Percentiles rank a stretch among this genome's conserved stretches.
phyloP scores from a whole-genome alignment of 2,888 invertebrate species.

The Syrphus vitripennis region DNA sequence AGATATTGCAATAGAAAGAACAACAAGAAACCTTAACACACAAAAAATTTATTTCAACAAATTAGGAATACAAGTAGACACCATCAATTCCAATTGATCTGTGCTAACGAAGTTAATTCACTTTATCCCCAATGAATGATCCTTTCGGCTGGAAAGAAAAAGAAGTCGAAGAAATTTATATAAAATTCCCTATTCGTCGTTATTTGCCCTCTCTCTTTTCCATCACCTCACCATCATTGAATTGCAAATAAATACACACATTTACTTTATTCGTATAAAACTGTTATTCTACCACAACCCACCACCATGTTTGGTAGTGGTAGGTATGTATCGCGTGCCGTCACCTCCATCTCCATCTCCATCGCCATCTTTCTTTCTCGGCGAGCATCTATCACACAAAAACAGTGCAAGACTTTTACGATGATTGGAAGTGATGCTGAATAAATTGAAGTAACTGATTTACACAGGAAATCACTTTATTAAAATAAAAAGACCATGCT shows the following conservation, averaged over 20 bases:
- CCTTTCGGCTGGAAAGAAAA: conserved; percentile 46
- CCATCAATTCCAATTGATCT: conserved; percentile 69
- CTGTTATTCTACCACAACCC: conserved; percentile 2
- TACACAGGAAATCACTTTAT: conserved; percentile 71
- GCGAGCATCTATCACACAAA: neutral
- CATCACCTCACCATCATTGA: conserved; percentile 38
- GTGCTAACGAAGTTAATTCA: conserved; percentile 65
- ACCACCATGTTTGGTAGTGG: too few relatives aligned
- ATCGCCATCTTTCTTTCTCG: neutral
- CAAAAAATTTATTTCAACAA: conserved; percentile 19
- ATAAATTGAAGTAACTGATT: conserved; percentile 70
- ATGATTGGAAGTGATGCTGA: conserved; percentile 66
- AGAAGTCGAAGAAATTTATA: neutral
- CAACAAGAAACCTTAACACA: neutral
- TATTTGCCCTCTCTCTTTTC: too few relatives aligned
- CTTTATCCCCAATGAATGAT: conserved; percentile 56
- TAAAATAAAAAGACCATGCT: conserved; percentile 66
- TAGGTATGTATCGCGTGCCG: too few relatives aligned
- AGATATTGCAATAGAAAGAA: neutral
- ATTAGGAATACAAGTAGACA: conserved; percentile 64
- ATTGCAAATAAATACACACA: conserved; percentile 56
- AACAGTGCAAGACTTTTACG: conserved; percentile 54
- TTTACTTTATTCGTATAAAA: conserved; percentile 27
- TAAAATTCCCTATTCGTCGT: neutral
- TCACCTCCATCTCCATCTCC: neutral